phyloP scores from a whole-genome alignment of 1,140 invertebrate species.

The Euschistus heros region DNA sequence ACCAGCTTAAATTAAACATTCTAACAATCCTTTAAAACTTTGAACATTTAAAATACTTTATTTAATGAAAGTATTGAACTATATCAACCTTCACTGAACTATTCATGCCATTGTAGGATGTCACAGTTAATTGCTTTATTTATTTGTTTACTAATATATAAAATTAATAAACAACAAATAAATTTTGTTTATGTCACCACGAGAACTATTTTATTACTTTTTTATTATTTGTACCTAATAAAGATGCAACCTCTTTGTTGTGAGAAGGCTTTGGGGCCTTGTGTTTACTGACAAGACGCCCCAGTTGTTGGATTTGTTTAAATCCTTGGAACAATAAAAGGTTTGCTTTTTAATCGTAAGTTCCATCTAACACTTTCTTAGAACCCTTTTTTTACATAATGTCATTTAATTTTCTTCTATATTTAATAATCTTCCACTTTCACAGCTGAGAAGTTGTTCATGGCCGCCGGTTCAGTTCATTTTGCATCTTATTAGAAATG shows the following conservation, averaged over 20 bases:
- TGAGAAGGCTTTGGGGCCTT: not conserved
- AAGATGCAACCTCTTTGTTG: not conserved
- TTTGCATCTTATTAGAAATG: constrained; percentile 16
- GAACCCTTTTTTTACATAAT: not conserved
- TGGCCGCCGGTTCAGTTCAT: constrained; percentile 12
- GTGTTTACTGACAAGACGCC: constrained; percentile 15
- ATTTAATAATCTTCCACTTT: not conserved
- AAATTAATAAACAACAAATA: too few relatives aligned
- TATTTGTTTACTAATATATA: too few relatives aligned
- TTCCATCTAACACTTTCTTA: not conserved
- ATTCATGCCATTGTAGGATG: too few relatives aligned
- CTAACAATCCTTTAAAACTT: too few relatives aligned
- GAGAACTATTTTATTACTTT: too few relatives aligned
- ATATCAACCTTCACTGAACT: too few relatives aligned
- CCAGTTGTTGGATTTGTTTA: not conserved
- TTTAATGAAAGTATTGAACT: too few relatives aligned
- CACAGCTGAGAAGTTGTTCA: constrained; percentile 9
- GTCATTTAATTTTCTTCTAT: not conserved
- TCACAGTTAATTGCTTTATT: too few relatives aligned
- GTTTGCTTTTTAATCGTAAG: not conserved
- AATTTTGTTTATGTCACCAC: too few relatives aligned
- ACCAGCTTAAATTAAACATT: too few relatives aligned
- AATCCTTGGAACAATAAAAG: not conserved
- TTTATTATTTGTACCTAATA: not conserved
- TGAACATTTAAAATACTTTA: too few relatives aligned